Conservation (phyloP, 1,140 invertebrate species). For the Aphaenogaster floridana region DNA sequence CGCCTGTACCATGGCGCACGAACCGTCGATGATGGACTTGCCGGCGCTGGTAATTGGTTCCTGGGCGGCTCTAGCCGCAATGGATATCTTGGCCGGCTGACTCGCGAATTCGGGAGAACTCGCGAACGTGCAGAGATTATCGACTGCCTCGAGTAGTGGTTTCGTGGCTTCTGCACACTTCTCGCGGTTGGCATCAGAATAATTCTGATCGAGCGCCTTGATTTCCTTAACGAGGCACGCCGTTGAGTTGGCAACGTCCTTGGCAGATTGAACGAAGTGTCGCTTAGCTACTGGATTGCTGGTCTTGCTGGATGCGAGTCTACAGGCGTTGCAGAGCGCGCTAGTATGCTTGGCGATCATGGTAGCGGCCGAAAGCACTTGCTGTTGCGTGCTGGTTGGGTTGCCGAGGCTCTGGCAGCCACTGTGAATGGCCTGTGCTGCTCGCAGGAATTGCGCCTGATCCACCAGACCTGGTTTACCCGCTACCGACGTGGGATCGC, state of each 20-base stretch:
- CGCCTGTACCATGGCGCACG: constrained; percentile 95
- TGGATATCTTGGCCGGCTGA: constrained; percentile 96
- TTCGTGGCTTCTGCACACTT: constrained; percentile 94
- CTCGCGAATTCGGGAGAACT: constrained; percentile 96
- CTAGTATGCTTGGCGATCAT: constrained; percentile 98
- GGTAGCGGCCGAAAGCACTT: constrained; percentile 96
- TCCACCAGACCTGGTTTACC: constrained; percentile 97
- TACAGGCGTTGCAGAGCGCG: constrained; percentile 97
- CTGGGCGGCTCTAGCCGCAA: constrained; percentile 92
- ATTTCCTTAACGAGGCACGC: constrained; percentile 98
- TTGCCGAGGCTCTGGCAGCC: constrained; percentile 94
- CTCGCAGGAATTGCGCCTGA: constrained; percentile 95
- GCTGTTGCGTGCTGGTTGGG: constrained; percentile 92
- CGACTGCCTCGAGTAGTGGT: constrained; percentile 96
- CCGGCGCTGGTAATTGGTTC: constrained; percentile 96
- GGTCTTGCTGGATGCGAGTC: constrained; percentile 96
- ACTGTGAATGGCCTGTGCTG: constrained; percentile 95
- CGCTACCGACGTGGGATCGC: constrained; percentile 96
- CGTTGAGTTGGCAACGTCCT: constrained; percentile 98
- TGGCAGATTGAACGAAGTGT: constrained; percentile 99
- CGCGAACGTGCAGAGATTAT: constrained; percentile 97
- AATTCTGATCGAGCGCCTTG: constrained; percentile 96
- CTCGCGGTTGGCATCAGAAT: constrained; percentile 91
- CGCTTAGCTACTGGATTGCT: constrained; percentile 97
- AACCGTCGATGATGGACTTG: constrained; percentile 93